phyloP scores from a whole-genome alignment of 2,113 vertebrate genomes.

The Notechis scutatus region DNA sequence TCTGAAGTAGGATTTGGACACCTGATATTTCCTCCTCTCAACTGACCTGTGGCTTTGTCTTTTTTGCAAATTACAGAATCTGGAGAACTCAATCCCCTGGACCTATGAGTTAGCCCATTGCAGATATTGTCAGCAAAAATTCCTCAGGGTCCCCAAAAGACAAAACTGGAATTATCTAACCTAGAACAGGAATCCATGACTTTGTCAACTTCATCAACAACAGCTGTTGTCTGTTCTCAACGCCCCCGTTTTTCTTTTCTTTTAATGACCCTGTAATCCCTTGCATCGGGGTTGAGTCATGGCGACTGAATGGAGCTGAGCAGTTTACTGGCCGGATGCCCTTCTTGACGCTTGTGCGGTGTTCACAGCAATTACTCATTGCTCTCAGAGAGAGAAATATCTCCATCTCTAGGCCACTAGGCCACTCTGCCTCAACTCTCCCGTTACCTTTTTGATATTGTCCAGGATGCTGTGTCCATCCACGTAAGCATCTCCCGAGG shows the following conservation, averaged over 20 bases:
- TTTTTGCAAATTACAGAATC: too few species aligned
- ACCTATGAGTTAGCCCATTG: too few species aligned
- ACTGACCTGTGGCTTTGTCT: too few species aligned
- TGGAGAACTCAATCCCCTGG: too few species aligned
- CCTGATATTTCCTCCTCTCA: too few species aligned
- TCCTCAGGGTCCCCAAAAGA: neutral
- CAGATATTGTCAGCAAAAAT: too few species aligned
- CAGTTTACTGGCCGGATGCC: neutral
- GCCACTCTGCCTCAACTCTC: rapidly evolving
- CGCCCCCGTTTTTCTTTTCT: rapidly evolving
- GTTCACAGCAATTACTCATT: neutral
- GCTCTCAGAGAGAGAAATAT: neutral
- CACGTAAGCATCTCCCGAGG: constrained; percentile 86
- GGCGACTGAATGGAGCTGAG: neutral
- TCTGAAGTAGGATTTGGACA: too few species aligned
- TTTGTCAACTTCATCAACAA: neutral
- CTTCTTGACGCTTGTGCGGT: neutral
- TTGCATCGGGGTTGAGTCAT: too few species aligned
- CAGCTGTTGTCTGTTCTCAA: too few species aligned
- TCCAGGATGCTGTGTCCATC: constrained; percentile 91
- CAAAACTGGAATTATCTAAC: too few species aligned
- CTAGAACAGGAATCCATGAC: neutral
- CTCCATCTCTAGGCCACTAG: neutral
- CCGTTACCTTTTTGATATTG: constrained; percentile 84
- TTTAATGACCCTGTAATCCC: too few species aligned